Evolutionary conservation across 2,113 vertebrate genomes (phyloP), one percentile per base, ranked within the genome.

Genomic region (Sitta europaea): DNA sequence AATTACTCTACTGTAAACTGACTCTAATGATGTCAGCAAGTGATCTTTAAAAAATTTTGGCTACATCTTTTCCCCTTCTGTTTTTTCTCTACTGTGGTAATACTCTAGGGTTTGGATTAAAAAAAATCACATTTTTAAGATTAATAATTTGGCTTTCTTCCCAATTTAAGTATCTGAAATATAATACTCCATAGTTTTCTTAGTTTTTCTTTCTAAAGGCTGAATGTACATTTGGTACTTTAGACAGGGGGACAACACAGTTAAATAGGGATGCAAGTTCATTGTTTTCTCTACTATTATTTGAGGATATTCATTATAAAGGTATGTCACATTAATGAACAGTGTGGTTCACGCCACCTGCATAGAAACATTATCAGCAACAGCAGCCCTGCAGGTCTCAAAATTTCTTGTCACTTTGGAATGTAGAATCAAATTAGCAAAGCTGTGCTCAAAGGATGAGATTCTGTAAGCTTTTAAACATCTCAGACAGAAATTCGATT

Each of bases 401-500:
- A 94, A 97, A 97, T 89, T 80, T 95, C 90, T 94, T 19, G 13
- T 93, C 90, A 92, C 83, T 96, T 96, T 88, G 67, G 63, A 92
- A 95, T 83, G 87, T 89, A 87, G 96, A 92, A 95, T 95, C 94
- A 96, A 96, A 98, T 97, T 96, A 98, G 95, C 91, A 97, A 97
- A 89, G 94, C 88, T 96, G 77, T 83, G 77, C 94, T 97, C 93
- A 92, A 97, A 97, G 91, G 50, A 97, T 89, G 96, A 87, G 97
- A 95, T 97, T 98, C 97, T 98, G 90, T 94, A 94, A 93, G 88
- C 96, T 97, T 97, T 98, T 97, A 98, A 98, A 97, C 88, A 94
- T 93, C 96, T 95, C 40, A 91, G 97, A 98, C 96, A 98, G 96
- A 96, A 98, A 98, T 98, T 98, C 95, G 94, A 98, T 98, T 97